Evolutionary conservation across 2,113 vertebrate genomes (phyloP), one percentile per base, ranked within the genome.

Genomic region (Todiramphus chloris): DNA sequence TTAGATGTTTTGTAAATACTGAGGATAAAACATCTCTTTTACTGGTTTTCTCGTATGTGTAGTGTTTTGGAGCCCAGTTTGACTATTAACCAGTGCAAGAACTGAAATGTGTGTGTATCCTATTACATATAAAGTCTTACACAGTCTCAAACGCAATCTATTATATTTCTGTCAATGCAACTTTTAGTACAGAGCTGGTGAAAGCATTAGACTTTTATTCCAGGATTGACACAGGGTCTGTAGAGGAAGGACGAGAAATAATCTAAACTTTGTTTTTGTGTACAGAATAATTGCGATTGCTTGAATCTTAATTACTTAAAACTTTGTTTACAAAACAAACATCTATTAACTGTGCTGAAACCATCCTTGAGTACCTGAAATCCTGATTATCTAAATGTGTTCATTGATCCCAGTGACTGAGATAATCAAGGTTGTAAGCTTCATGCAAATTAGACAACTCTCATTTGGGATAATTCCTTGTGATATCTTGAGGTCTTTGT

Each of bases 61-160:
- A 23, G 27, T 13, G 18, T 43, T 90, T 70, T 82, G 41, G n/a
- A 81, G 19, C 8, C 4, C 17, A 35, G 31, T 46, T 74, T n/a
- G 7, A 9, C 18, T 53, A 4, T n/a, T 83, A 86, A 73, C 16
- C 10, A 28, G 9, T 13, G 10, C 6, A 35, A 76, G 55, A 67
- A 51, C 7, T 55, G 39, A 79, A 83, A 74, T 33, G 2, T 0
- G 0, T 12, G 13, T 3, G 1, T 41, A 43, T 13, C 4, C 9
- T 79, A 1, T 46, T 24, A 69, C 2, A 9, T n/a, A 10, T 10
- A 2, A 74, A 24, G 17, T 55, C 16, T 75, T 10, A 31, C 1
- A 4, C 2, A n/a, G 13, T 39, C 6, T 6, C 28, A 33, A 78
- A 20, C 5, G n/a, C 9, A 13, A 63, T 50, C 6, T 41, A 21